Percentiles rank a stretch among this genome's conserved stretches.
phyloP scores from a whole-genome alignment of 2,888 invertebrate genomes.

The Drosophila dives region DNA sequence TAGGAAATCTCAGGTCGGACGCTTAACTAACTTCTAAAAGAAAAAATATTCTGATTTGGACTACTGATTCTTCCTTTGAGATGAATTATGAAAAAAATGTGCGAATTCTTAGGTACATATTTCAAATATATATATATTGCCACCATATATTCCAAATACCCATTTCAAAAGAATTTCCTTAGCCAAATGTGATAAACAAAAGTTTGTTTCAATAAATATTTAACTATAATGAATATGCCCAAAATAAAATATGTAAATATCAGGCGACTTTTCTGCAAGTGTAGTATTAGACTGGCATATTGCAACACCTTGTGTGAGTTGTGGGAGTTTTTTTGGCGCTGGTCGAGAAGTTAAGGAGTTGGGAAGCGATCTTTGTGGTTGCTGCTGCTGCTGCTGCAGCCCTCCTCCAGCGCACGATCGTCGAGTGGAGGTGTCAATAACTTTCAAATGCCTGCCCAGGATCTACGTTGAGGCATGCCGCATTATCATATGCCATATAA shows the following conservation, averaged over 20 bases:
- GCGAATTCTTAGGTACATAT: too few species aligned
- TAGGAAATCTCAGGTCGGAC: not conserved
- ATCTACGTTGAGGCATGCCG: constrained; percentile 29
- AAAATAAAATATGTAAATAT: not conserved
- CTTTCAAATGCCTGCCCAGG: constrained; percentile 72
- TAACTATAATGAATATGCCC: not conserved
- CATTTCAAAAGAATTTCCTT: too few species aligned
- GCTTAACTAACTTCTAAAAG: not conserved
- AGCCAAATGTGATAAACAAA: too few species aligned
- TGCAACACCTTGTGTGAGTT: constrained; percentile 65
- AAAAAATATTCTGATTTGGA: not conserved
- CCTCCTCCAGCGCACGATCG: constrained; percentile 61
- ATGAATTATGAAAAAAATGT: too few species aligned
- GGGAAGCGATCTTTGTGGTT: constrained; percentile 11
- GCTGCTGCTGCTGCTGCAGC: constrained; percentile 17
- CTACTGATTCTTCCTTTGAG: too few species aligned
- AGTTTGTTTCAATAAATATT: not conserved
- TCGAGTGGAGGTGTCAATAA: constrained; percentile 72
- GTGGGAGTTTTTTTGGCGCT: constrained; percentile 54
- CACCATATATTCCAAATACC: too few species aligned
- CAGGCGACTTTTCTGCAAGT: constrained; percentile 4
- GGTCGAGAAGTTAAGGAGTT: constrained; percentile 7
- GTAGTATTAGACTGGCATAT: constrained; percentile 31
- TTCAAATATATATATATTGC: too few species aligned
- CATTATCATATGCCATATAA: constrained; percentile 54